A percentile compares a stretch with the other conserved stretches of the same genome.
phyloP scores from a whole-genome alignment of 2,888 invertebrate species.

The Micropterix aruncella region DNA sequence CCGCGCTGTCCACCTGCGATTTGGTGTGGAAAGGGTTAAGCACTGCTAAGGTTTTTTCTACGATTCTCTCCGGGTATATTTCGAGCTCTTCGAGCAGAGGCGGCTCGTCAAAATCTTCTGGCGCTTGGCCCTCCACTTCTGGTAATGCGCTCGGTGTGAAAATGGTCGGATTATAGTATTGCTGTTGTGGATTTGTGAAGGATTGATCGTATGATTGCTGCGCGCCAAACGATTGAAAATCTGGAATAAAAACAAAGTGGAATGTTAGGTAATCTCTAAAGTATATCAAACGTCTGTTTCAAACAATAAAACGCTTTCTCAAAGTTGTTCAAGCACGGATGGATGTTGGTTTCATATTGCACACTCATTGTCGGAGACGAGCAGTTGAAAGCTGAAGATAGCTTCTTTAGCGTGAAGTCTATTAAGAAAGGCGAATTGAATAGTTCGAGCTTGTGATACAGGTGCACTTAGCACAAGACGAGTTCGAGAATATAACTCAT shows the following conservation, averaged over 20 bases:
- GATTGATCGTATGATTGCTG: conserved; percentile 29
- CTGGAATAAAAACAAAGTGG: conserved; percentile 26
- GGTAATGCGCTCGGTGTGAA: conserved; percentile 33
- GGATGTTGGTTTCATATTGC: too few relatives aligned
- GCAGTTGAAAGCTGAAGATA: too few relatives aligned
- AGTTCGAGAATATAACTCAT: too few relatives aligned
- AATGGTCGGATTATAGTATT: conserved; percentile 35
- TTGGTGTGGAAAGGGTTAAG: conserved; percentile 69
- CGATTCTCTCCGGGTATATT: conserved; percentile 77
- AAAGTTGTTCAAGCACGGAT: too few relatives aligned
- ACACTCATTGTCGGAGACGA: too few relatives aligned
- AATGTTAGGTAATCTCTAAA: too few relatives aligned
- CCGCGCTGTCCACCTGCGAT: conserved; percentile 59
- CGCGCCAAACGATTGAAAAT: conserved; percentile 41
- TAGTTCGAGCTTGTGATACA: too few relatives aligned
- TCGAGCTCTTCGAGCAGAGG: conserved; percentile 84
- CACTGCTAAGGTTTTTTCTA: conserved; percentile 80
- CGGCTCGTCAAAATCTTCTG: conserved; percentile 53
- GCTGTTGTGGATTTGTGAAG: conserved; percentile 25
- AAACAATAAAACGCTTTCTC: too few relatives aligned
- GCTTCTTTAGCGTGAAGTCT: too few relatives aligned
- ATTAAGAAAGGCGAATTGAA: too few relatives aligned
- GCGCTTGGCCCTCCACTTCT: conserved; percentile 13
- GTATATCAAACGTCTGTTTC: too few relatives aligned
- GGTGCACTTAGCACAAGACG: too few relatives aligned